These are phyloP conservation scores for Steinernema hermaphroditum DNA, from an alignment of 2,888 invertebrate species.

Conservation along the genomic window DNA sequence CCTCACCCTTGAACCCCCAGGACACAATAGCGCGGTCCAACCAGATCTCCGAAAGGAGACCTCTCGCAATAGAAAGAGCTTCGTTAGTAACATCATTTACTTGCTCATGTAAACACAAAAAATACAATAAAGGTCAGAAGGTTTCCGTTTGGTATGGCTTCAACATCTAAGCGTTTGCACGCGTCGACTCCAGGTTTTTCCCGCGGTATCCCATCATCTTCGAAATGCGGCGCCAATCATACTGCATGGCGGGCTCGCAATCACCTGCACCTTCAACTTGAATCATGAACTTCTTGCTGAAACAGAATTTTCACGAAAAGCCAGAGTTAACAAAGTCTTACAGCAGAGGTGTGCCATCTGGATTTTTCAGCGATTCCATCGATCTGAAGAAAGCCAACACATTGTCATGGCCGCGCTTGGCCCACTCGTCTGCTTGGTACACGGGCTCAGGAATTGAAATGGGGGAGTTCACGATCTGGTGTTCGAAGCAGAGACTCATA, in stretches of 20 bases:
- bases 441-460: constrained; percentile 46
- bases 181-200: constrained; percentile 54
- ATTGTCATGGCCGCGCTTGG: constrained; percentile 44
- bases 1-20: too few species aligned
- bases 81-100: too few species aligned
- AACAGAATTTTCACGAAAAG: neutral
- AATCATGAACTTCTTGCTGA: too few species aligned
- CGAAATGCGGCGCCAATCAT: neutral
- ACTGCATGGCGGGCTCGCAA: neutral
- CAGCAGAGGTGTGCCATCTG: neutral
- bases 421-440: constrained; percentile 53
- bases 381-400: neutral
- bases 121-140: too few species aligned
- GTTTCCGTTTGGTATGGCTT: too few species aligned
- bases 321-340: neutral
- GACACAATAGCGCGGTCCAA: too few species aligned
- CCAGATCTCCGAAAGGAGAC: too few species aligned
- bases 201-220: neutral
- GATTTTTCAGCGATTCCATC: neutral
- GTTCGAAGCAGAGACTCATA: constrained; percentile 29
- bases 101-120: too few species aligned
- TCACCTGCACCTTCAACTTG: too few species aligned
- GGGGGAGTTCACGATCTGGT: neutral
- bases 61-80: too few species aligned
- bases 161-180: constrained; percentile 7